Base-by-base conservation (phyloP, 2,888 invertebrate species). In the Nymphalis c-album region DNA sequence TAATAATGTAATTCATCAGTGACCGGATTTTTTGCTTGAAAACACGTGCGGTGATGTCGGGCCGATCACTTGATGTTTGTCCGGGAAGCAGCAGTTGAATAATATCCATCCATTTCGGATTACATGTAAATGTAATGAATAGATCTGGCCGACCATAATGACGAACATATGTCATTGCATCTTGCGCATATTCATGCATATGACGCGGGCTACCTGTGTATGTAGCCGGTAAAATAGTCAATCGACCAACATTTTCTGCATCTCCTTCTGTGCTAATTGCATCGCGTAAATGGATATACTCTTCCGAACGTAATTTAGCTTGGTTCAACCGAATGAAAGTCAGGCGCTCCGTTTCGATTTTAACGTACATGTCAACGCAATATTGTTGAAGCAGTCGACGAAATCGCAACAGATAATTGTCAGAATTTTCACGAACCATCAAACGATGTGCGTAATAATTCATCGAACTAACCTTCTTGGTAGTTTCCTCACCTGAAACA, bases 191-290 rank as follows among this genome's bases (percentile, higher is more conserved):
- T n/a, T n/a, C n/a, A n/a, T n/a, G n/a, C n/a, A n/a, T n/a, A n/a
- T n/a, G n/a, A n/a, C n/a, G n/a, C n/a, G n/a, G n/a, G n/a, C n/a
- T n/a, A n/a, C n/a, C n/a, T n/a, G 69, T 74, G 66, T 72, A 77
- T 50, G 69, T 58, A 40, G 78, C 76, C 63, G 81, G 80, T 40
- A 81, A 67, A 64, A 79, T 74, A 53, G 62, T 53, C 51, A 62
- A 35, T 8, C 62, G 40, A 51, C 62, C 62, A 35, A 51, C 13
- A 61, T 50, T 67, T 67, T 65, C 22, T 58, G 65, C n/a, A n/a
- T n/a, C 68, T 60, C 73, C 73, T 67, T 69, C 68, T 51, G 68
- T 65, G 72, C 18, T n/a, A 18, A 48, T n/a, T 18, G 48, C 18
- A 48, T 18, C 48, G n/a, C 48, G 48, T 8, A 18, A 18, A 20